Evolutionary conservation across 37 sponge, comb jelly and placozoan species (phyloP).

Genomic region (Chondrilla cf. caribensis): DNA sequence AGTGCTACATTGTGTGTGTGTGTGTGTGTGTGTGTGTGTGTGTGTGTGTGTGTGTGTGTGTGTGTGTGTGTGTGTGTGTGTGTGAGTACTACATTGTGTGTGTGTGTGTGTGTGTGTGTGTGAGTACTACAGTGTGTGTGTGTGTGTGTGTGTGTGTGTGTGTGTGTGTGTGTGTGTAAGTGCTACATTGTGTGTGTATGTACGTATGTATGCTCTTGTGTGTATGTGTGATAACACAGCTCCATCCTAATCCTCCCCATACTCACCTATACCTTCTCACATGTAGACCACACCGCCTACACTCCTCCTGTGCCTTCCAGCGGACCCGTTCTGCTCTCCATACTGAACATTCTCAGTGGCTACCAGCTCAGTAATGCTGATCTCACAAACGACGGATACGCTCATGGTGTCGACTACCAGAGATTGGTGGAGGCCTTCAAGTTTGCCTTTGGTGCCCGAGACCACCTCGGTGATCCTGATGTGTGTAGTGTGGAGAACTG

Average conservation of each 20-base stretch:
- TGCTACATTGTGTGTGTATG: no score
- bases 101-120: no score
- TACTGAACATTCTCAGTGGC: conserved; percentile 56
- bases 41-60: conserved; percentile 29
- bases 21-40: conserved; percentile 29
- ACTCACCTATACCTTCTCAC: no score
- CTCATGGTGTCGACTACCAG: conserved; percentile 50
- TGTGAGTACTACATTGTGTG: no score
- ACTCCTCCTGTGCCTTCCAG: conserved; percentile 63
- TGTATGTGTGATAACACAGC: no score
- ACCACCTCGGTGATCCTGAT: conserved; percentile 58
- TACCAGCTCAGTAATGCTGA: conserved; percentile 14
- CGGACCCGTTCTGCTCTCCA: conserved; percentile 67
- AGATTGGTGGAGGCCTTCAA: conserved; percentile 75
- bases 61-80: background rate
- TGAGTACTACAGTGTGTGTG: no score
- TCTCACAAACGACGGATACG: background rate
- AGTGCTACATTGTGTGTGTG: conserved; percentile 21
- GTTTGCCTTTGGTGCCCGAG: conserved; percentile 64
- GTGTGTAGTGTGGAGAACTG: conserved; percentile 7
- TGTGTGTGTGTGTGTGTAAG: no score
- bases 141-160: no score
- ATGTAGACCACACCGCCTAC: conserved; percentile 45
- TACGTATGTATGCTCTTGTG: no score
- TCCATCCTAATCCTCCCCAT: no score